A percentile compares a stretch with the other conserved stretches of the same genome.
These are phyloP conservation scores for Aramus guarauna DNA, from an alignment of 2,113 vertebrate species.

Conservation along the genomic window DNA sequence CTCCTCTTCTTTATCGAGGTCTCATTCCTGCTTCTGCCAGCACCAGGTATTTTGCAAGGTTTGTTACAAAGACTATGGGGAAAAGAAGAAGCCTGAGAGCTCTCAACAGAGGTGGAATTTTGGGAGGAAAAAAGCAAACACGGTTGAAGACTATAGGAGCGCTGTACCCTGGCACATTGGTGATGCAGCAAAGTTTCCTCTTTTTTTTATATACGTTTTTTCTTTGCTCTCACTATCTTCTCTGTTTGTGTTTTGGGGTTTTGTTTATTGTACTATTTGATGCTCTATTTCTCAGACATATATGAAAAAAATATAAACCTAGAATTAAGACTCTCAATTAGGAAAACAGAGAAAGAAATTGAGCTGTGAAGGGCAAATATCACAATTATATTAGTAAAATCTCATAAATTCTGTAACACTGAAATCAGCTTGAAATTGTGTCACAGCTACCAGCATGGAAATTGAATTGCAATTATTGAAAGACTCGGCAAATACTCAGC, in stretches of 20 bases:
- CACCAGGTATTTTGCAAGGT: neutral
- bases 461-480: neutral
- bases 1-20: neutral
- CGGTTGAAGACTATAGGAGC: neutral
- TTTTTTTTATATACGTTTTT: neutral
- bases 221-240: neutral
- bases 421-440: neutral
- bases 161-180: neutral
- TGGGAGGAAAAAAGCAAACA: neutral
- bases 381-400: neutral
- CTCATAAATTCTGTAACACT: neutral
- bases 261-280: neutral
- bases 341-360: neutral
- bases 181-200: neutral
- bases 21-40: neutral
- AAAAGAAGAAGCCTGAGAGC: neutral
- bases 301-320: neutral
- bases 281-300: neutral
- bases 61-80: neutral
- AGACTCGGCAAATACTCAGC: neutral
- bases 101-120: neutral
- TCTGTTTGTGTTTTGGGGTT: too few relatives aligned
- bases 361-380: neutral
- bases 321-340: neutral
- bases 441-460: neutral